Evolutionary conservation across 2,113 vertebrate species (phyloP), one percentile per base, ranked within the genome.

Genomic region (Rallus limicola): DNA sequence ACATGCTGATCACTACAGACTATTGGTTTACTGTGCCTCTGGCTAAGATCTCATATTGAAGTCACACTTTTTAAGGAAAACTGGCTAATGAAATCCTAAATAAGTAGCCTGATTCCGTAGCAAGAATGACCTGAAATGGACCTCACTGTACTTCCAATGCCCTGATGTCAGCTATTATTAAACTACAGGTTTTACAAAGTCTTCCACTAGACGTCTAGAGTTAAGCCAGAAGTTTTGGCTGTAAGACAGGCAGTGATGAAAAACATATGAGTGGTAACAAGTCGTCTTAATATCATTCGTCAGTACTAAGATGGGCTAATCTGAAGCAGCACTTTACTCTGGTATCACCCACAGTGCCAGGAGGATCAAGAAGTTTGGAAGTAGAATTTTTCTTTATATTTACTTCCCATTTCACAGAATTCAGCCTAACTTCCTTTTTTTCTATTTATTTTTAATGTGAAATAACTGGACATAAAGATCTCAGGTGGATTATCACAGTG

Each of bases 181-280:
- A 97, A 97, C 85, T 95, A 96, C 90, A 95, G 84, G 87, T 95
- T 98, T 96, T 98, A 97, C 96, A 95, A 97, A 98, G 97, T 97
- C 97, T 97, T 97, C 97, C 93, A 97, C 97, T 97, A 97, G 97
- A 98, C 94, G 95, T 98, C 97, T 98, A 98, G 98, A 97, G 98
- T 98, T 98, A 98, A 98, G 95, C 97, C 97, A 98, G 98, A 98
- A 97, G 97, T 97, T 96, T 97, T 99, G 99, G 99, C 98, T 97
- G 72, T 23, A 92, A 96, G 98, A 98, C 99, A 99, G 97, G 98
- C 96, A 97, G 95, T 99, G 99, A 99, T 99, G 98, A 98, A 98
- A 99, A 99, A 98, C 99, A 99, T 96, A 98, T 98, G 99, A 99
- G 97, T 97, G 97, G 97, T 97, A 98, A 98, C 98, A 98, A 98